Percentiles rank a stretch among this genome's conserved stretches.
phyloP scores from a whole-genome alignment of 35 echinoderm and acorn worm genomes.

The Amphiura filiformis region DNA sequence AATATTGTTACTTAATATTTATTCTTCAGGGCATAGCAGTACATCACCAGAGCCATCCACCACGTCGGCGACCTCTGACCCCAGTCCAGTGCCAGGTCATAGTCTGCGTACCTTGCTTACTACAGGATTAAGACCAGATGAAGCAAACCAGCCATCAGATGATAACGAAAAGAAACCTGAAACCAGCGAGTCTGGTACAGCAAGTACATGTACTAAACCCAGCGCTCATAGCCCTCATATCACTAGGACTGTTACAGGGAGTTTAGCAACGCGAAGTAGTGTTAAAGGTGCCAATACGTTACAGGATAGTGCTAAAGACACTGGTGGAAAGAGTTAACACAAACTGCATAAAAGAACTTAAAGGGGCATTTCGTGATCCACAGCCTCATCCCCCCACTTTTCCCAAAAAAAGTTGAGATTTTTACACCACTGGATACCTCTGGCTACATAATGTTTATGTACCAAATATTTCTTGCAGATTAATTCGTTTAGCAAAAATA shows the following conservation, averaged over 20 bases:
- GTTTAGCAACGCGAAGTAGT: not conserved
- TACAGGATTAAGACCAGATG: not conserved
- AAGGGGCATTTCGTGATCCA: no score
- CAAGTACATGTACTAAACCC: not conserved
- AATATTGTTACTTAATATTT: no score
- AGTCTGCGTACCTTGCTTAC: not conserved
- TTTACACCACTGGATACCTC: no score
- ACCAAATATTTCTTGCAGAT: no score
- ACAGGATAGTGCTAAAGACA: no score
- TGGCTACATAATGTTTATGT: no score
- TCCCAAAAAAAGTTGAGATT: no score
- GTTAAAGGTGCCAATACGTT: no score
- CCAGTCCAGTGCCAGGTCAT: not conserved
- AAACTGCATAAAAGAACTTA: no score
- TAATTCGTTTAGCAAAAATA: no score
- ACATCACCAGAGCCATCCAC: not conserved
- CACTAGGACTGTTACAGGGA: not conserved
- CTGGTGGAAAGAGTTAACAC: no score
- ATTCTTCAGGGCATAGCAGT: not conserved
- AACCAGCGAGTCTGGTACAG: not conserved
- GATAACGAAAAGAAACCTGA: not conserved
- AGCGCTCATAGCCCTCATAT: not conserved
- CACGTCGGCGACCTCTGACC: not conserved
- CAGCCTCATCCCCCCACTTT: no score
- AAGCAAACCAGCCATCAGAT: not conserved